A percentile compares a stretch with the other conserved stretches of the same genome.
phyloP scores from a whole-genome alignment of 1,140 invertebrate species.

The Ephestia elutella region DNA sequence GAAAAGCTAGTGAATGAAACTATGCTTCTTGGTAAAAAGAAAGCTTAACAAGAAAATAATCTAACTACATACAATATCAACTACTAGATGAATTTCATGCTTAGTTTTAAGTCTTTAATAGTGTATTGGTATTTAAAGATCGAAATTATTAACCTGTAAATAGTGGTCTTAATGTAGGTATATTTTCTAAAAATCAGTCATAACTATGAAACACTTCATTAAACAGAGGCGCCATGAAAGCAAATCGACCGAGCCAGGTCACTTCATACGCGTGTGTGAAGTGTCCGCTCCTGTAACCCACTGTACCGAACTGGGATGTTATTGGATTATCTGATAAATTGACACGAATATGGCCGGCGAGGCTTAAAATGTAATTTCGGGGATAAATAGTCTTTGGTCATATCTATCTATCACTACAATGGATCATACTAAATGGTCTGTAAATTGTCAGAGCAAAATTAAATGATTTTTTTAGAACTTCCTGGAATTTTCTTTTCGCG shows the following conservation, averaged over 20 bases:
- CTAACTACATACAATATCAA: no score
- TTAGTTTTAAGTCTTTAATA: no score
- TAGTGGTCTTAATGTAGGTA: no score
- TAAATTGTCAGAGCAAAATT: not conserved
- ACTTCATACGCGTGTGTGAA: not conserved
- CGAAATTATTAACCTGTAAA: no score
- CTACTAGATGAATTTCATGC: no score
- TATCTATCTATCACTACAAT: not conserved
- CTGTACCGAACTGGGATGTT: not conserved
- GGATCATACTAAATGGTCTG: not conserved
- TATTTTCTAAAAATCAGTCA: no score
- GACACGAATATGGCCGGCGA: not conserved
- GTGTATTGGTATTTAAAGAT: not conserved
- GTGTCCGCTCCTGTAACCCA: not conserved
- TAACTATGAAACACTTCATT: no score
- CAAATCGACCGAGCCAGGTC: slow-evolving; percentile 9
- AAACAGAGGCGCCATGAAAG: not conserved
- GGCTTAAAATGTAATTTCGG: not conserved
- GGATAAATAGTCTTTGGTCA: not conserved
- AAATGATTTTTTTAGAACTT: no score
- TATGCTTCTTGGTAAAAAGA: no score
- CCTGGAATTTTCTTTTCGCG: no score
- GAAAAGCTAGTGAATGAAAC: no score
- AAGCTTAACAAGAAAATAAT: no score
- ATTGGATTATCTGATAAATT: not conserved